phyloP scores from a whole-genome alignment of 2,113 vertebrate genomes.

The Scomber colias region DNA sequence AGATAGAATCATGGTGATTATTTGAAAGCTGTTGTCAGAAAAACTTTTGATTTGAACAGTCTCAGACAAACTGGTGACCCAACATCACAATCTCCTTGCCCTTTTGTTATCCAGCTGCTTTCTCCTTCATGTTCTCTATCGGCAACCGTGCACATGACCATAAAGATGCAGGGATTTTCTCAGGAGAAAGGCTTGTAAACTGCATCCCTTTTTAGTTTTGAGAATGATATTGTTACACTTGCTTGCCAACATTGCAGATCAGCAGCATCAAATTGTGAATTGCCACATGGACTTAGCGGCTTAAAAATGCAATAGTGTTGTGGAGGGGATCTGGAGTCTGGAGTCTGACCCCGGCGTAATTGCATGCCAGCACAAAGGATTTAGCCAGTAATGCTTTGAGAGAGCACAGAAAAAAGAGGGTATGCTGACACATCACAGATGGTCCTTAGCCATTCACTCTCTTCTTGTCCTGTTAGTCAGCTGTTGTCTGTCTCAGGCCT shows the following conservation, averaged over 20 bases:
- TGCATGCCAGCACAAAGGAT: slow-evolving; percentile 85
- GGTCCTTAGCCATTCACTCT: slow-evolving; percentile 66
- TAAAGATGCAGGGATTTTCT: slow-evolving; percentile 41
- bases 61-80: not conserved
- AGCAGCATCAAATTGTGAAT: slow-evolving; percentile 75
- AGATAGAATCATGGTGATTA: not conserved
- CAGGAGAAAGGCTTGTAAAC: slow-evolving; percentile 10
- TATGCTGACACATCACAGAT: slow-evolving; percentile 79
- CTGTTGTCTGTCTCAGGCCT: slow-evolving; percentile 64
- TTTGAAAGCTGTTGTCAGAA: not conserved
- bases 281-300: slow-evolving; percentile 71
- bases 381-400: slow-evolving; percentile 81
- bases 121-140: slow-evolving; percentile 16
- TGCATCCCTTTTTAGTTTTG: slow-evolving; percentile 37
- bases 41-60: not conserved
- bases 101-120: slow-evolving; percentile 18
- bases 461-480: slow-evolving; percentile 65
- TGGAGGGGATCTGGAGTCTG: slow-evolving; percentile 64
- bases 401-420: slow-evolving; percentile 41
- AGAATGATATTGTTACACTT: slow-evolving; percentile 57
- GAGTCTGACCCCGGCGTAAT: slow-evolving; percentile 78
- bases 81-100: not conserved
- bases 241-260: slow-evolving; percentile 71
- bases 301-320: slow-evolving; percentile 79
- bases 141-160: not conserved